These are phyloP conservation scores for Caenorhabditis latens DNA, from an alignment of 1,140 invertebrate genomes.

Conservation along the genomic window DNA sequence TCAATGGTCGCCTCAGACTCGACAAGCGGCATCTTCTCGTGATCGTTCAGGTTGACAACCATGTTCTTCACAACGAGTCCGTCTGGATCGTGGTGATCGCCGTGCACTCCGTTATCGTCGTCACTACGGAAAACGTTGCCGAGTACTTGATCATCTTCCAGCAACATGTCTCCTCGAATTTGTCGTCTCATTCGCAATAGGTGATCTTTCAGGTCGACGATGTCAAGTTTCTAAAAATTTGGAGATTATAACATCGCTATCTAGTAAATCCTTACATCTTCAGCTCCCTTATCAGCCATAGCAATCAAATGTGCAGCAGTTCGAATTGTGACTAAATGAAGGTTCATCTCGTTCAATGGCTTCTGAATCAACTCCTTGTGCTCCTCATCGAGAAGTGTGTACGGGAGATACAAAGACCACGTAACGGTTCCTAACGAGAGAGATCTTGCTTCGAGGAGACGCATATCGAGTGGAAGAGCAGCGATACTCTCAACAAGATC, in stretches of 20 bases:
- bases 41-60: background rate
- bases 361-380: conserved; percentile 12
- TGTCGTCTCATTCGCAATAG: conserved; percentile 13
- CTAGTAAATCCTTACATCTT: background rate
- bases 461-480: conserved; percentile 68
- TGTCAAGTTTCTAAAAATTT: conserved; percentile 7
- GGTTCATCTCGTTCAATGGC: conserved; percentile 49
- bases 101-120: background rate
- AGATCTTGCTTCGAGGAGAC: conserved; percentile 73
- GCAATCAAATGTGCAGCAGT: conserved; percentile 33
- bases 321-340: conserved; percentile 37
- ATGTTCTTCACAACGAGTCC: background rate
- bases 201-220: conserved; percentile 23
- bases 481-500: conserved; percentile 39
- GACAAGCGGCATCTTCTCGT: conserved; percentile 20
- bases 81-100: background rate
- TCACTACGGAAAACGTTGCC: background rate
- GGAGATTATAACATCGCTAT: background rate
- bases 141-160: background rate
- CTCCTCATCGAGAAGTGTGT: conserved; percentile 57
- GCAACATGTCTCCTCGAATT: conserved; percentile 8
- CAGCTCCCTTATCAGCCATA: conserved; percentile 43
- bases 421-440: conserved; percentile 69
- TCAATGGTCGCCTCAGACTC: conserved; percentile 29
- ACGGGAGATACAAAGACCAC: conserved; percentile 64